These are phyloP conservation scores for Dipodomys merriami DNA, from an alignment of 2,113 vertebrate species.

Conservation along the genomic window DNA sequence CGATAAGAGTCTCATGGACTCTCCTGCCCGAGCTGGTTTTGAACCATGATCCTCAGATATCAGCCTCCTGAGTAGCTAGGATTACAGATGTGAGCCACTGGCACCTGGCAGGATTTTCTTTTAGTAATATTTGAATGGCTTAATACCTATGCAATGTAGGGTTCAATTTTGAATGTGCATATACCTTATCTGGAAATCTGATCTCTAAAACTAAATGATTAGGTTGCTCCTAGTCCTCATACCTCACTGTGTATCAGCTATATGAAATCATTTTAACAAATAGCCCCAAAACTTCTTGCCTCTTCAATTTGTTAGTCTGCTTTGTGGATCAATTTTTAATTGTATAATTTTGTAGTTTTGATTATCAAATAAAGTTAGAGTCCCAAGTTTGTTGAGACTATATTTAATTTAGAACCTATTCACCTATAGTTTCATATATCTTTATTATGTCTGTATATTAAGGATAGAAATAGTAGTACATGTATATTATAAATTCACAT, in stretches of 20 bases:
- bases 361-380: neutral
- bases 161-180: neutral
- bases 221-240: neutral
- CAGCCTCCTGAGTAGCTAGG: too few relatives aligned
- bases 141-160: neutral
- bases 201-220: conserved; percentile 16
- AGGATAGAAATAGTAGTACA: neutral
- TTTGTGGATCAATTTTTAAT: neutral
- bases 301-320: neutral
- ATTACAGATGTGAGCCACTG: too few relatives aligned
- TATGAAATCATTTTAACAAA: neutral
- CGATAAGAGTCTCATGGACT: too few relatives aligned
- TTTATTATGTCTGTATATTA: neutral
- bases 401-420: neutral
- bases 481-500: neutral
- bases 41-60: too few relatives aligned
- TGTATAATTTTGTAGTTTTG: conserved; percentile 20
- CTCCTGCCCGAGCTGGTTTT: too few relatives aligned
- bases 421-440: neutral
- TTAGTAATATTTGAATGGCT: neutral
- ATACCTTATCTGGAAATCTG: neutral
- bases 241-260: neutral
- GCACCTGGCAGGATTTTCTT: neutral
- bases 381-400: neutral
- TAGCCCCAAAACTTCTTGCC: neutral